Conservation (phyloP, 2,113 vertebrate genomes). For the Mustela lutreola region DNA sequence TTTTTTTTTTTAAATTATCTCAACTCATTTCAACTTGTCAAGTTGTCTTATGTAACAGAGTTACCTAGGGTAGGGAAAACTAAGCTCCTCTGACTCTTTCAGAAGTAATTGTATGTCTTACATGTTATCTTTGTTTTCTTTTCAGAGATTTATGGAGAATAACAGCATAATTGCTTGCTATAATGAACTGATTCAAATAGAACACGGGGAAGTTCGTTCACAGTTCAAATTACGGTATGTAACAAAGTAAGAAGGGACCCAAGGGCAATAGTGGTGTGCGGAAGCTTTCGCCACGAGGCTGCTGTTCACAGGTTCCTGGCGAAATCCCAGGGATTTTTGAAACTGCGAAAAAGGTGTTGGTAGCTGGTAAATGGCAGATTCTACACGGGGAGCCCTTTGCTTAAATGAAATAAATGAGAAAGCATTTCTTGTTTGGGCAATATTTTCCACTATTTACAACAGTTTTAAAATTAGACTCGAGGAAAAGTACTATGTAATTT, state of each 20-base stretch:
- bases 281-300: not conserved
- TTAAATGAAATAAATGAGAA: not conserved
- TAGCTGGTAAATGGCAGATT: not conserved
- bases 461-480: slow-evolving; percentile 53
- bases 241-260: not conserved
- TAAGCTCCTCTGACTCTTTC: slow-evolving; percentile 14
- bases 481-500: slow-evolving; percentile 42
- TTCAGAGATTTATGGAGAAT: slow-evolving; percentile 96
- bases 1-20: not conserved
- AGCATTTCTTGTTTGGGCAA: slow-evolving; percentile 42
- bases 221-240: slow-evolving; percentile 97
- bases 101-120: slow-evolving; percentile 78
- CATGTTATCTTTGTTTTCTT: slow-evolving; percentile 80
- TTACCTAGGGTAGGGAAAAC: slow-evolving; percentile 21
- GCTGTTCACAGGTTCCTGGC: not conserved
- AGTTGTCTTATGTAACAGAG: slow-evolving; percentile 62
- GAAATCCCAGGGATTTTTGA: not conserved
- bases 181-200: slow-evolving; percentile 97
- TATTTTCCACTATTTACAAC: slow-evolving; percentile 31
- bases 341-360: not conserved
- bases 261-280: not conserved
- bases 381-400: not conserved
- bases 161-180: slow-evolving; percentile 94
- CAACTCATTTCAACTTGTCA: not conserved
- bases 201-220: slow-evolving; percentile 95